Percentiles rank a stretch among this genome's conserved stretches.
Conservation (phyloP, 1,140 invertebrate genomes). For the Zaprionus capensis region DNA sequence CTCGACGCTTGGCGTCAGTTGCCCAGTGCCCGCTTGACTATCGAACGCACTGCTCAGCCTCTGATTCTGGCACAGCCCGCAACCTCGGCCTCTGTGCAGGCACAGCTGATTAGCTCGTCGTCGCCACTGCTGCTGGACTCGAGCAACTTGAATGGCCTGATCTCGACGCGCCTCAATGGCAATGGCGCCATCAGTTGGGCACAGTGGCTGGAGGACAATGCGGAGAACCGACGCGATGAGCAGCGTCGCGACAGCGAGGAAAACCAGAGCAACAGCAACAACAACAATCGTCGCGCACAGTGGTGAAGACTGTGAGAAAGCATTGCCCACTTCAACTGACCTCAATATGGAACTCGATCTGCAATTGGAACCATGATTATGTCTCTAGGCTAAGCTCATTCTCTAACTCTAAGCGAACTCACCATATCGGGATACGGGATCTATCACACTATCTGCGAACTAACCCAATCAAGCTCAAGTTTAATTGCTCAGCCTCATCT, state of each 20-base stretch:
- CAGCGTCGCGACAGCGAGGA: conserved; percentile 48
- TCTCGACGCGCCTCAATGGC: conserved; percentile 70
- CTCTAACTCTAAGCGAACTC: conserved; percentile 38
- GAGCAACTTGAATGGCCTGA: conserved; percentile 61
- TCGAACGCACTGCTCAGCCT: conserved; percentile 69
- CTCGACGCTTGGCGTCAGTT: conserved; percentile 73
- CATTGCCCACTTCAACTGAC: conserved; percentile 53
- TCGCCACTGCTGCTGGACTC: conserved; percentile 65
- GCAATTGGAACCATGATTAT: conserved; percentile 63
- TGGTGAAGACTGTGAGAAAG: conserved; percentile 49
- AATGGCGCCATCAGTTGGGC: conserved; percentile 62
- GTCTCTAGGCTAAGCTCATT: conserved; percentile 28
- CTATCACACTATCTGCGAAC: conserved; percentile 22
- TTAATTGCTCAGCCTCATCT: conserved; percentile 40
- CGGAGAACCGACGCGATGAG: conserved; percentile 56
- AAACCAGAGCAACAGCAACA: conserved; percentile 32
- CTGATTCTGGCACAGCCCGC: conserved; percentile 70
- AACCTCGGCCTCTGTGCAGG: conserved; percentile 73
- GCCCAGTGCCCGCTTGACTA: conserved; percentile 59
- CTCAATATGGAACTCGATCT: conserved; percentile 54
- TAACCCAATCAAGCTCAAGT: conserved; percentile 63
- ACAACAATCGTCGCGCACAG: conserved; percentile 35
- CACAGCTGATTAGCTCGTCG: conserved; percentile 72
- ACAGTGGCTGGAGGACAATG: conserved; percentile 62
- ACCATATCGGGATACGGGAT: conserved; percentile 58